Evolutionary conservation across 2,888 invertebrate genomes (phyloP), one percentile per base, ranked within the genome.

Genomic region (Orthonychiurus folsomi): DNA sequence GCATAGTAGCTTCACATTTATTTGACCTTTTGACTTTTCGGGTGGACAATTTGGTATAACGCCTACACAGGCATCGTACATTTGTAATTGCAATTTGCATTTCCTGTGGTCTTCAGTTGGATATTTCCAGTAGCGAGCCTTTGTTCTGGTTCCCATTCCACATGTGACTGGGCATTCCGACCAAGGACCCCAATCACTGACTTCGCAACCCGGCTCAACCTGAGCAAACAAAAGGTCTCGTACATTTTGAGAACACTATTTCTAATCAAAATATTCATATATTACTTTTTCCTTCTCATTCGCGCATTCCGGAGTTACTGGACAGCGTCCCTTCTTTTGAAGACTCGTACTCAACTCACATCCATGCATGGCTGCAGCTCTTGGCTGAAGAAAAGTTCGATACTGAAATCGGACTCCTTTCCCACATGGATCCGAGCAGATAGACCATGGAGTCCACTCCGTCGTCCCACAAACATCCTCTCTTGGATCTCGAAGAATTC

Each of bases 91-190:
- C 37, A 76, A 74, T 2, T 79, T 77, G 66, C 78, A 77, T 3
- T 78, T 73, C 67, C 56, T 59, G 62, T 66, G 65, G 52, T 63
- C 61, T 3, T 48, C 25, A 1, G 59, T 57, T 5, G 47, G 75
- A 77, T 48, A 59, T 15, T 37, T 57, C 23, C 56, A 69, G 56
- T 79, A 75, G 2, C 87, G 79, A 53, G 83, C 82, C 60, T 88
- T 81, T 71, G 82, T 79, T 63, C 83, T 81, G 24, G 81, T 80
- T 0, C 90, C 91, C 69, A 85, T 85, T 1, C 89, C 91, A 76
- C 92, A 93, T 0, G 83, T 82, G 26, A 84, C 84, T 18, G 87
- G 84, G 76, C 92, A 92, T 1, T 88, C 85, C 1, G 88, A 85
- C 89, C 91, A 92, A 12, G 82, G 80, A 56, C 87, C 86, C 92